Percentiles rank a stretch among this genome's conserved stretches.
phyloP scores from a whole-genome alignment of 2,888 invertebrate species.

The Oxyteleia sp. region DNA sequence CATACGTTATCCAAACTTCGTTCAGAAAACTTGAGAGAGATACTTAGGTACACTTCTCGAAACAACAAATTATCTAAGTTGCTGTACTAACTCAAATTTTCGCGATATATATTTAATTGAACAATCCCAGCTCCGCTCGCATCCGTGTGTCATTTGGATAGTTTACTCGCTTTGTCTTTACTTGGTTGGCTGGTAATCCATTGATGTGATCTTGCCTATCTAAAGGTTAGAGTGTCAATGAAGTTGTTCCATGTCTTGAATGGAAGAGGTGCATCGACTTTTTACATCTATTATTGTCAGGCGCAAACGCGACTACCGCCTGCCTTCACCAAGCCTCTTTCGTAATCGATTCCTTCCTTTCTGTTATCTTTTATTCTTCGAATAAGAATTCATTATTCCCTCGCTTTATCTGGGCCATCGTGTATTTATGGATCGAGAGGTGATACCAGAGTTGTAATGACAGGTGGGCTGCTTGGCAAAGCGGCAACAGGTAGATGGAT shows the following conservation, averaged over 20 bases:
- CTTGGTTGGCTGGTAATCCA: slow-evolving; percentile 59
- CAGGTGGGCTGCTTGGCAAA: slow-evolving; percentile 68
- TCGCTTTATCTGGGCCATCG: slow-evolving; percentile 67
- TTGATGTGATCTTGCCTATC: slow-evolving; percentile 72
- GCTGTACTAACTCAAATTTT: background rate
- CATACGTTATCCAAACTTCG: no score
- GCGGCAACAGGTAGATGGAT: slow-evolving; percentile 70
- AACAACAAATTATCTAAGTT: slow-evolving; percentile 7
- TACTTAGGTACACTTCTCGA: no score
- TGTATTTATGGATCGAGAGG: slow-evolving; percentile 70
- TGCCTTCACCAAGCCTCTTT: slow-evolving; percentile 64
- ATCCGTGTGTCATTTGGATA: slow-evolving; percentile 63
- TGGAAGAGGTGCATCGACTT: slow-evolving; percentile 71
- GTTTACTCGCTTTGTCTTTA: slow-evolving; percentile 69
- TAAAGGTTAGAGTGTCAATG: slow-evolving; percentile 74
- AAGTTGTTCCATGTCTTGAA: slow-evolving; percentile 70
- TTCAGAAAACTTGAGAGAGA: no score
- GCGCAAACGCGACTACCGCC: slow-evolving; percentile 63
- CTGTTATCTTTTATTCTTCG: slow-evolving; percentile 62
- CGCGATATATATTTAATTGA: slow-evolving; percentile 50
- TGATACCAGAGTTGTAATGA: slow-evolving; percentile 68
- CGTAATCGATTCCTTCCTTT: slow-evolving; percentile 69
- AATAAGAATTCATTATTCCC: slow-evolving; percentile 63
- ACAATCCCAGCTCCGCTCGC: slow-evolving; percentile 44
- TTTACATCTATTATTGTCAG: slow-evolving; percentile 72